Base-by-base conservation (phyloP, 2,113 vertebrate genomes). In the Dromaius novaehollandiae region DNA sequence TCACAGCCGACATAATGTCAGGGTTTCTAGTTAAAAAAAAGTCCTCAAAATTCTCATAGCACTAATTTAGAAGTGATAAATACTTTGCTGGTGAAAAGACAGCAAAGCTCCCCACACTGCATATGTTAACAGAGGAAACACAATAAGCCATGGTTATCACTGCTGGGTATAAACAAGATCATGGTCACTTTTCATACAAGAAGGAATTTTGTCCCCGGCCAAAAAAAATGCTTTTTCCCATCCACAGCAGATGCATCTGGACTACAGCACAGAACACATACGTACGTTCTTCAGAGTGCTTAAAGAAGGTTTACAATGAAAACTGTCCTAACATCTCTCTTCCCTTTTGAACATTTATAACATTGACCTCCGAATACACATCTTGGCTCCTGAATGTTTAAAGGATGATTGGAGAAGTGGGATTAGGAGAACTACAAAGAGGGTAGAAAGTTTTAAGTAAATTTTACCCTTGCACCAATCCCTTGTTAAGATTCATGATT, bases 1-100 rank as follows among this genome's bases (percentile, higher is more conserved):
- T 95, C 95, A 96, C 82, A 93, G 88, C 93, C 56, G 38, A 89
- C 78, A 85, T 70, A 93, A 94, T 38, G 65, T 63, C 95, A 95
- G 64, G 88, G 77, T 25, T 89, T 95, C 85, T 76, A 95, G 66
- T 93, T 81, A 42, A 44, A 79, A 61, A 40, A 82, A 80, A 56
- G 60, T 13, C 73, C 90, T 77, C 86, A 38, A 9, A 56, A 75
- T 61, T 61, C 87, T 82, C 70, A 46, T 69, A 1, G 60, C 6
- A 4, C 38, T 79, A 66, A 89, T 82, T 91, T 50, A 80, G 69
- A 74, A 80, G 71, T 42, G 38, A 83, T 32, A 24, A 82, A 88
- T 15, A 46, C 48, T 74, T 61, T 73, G 76, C 46, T 58, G 79
- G 85, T 82, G 77, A 61, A 77, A 86, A 88, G 68, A 11, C n/a